These are phyloP conservation scores for Plagodis pulveraria DNA, from an alignment of 2,888 invertebrate species.

Conservation along the genomic window DNA sequence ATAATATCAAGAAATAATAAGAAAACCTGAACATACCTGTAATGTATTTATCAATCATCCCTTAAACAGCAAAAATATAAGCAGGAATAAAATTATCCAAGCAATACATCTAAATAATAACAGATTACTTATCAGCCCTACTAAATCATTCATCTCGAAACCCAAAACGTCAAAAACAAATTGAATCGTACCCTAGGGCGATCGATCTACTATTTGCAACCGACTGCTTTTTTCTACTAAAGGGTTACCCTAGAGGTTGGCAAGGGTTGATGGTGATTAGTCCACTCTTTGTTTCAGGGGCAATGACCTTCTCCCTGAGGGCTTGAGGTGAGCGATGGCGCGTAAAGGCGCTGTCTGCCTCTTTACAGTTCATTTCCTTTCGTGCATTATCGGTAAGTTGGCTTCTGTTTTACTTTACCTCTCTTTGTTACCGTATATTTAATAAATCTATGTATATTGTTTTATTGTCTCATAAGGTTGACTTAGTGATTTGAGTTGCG, in stretches of 20 bases:
- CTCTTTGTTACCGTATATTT: not conserved
- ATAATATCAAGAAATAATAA: no score
- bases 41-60: no score
- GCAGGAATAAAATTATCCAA: no score
- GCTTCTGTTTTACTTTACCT: constrained; percentile 9
- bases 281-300: constrained; percentile 72
- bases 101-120: not conserved
- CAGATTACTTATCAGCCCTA: constrained; percentile 13
- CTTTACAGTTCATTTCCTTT: constrained; percentile 79
- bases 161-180: constrained; percentile 29
- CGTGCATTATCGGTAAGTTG: constrained; percentile 76
- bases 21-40: no score
- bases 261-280: constrained; percentile 58
- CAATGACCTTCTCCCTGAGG: constrained; percentile 60
- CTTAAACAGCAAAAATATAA: no score
- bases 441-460: not conserved
- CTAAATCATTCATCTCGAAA: constrained; percentile 24
- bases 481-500: no score
- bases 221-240: constrained; percentile 21
- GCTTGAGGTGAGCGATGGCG: constrained; percentile 64
- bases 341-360: constrained; percentile 67
- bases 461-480: no score
- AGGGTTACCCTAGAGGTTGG: constrained; percentile 39
- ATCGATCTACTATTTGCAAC: constrained; percentile 26
- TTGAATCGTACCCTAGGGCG: constrained; percentile 25